Base-by-base conservation (phyloP, 2,113 vertebrate species). In the Rhinoderma darwinii region DNA sequence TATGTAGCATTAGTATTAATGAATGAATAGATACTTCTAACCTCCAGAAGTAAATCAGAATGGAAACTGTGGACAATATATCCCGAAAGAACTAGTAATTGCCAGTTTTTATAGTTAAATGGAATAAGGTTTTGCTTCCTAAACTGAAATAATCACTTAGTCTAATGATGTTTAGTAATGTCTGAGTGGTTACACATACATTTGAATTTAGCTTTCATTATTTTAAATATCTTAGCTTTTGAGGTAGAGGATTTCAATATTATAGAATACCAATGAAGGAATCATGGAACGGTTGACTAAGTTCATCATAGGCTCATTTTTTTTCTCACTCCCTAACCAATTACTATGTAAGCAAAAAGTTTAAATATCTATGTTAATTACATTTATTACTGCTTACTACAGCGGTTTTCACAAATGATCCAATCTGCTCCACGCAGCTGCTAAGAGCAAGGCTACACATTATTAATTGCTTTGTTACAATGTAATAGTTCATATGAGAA, bases 321-420 rank as follows among this genome's bases (percentile, higher is more conserved):
- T 83, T 88, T 44, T 72, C 89, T 66, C 12, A 43, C 78, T 82
- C 70, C 76, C 75, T 81, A 90, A 63, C 41, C 86, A 91, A 89
- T 90, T 91, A 89, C 81, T 88, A 22, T 47, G 83, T 86, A 89
- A 90, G 88, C 84, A 90, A 89, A 90, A 90, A 89, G 84, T 89
- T 92, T 90, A 91, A 92, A 90, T 86, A 89, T 88, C 50, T 5
- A 6, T 89, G 87, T 89, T 92, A 89, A 93, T 92, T 92, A 81
- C 82, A 88, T 88, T 91, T 91, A 91, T 89, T 92, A 86, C 78
- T 88, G 88, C 89, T 92, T 90, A 89, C 89, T 86, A 51, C 81
- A 82, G 73, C 88, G 88, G 74, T 91, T 91, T 89, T 51, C n/a
- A 35, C 78, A 90, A 89, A 91, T 78, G 50, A 89, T 88, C 78